These are phyloP conservation scores for Homarus gammarus DNA, from an alignment of 2,888 invertebrate species.

Conservation along the genomic window DNA sequence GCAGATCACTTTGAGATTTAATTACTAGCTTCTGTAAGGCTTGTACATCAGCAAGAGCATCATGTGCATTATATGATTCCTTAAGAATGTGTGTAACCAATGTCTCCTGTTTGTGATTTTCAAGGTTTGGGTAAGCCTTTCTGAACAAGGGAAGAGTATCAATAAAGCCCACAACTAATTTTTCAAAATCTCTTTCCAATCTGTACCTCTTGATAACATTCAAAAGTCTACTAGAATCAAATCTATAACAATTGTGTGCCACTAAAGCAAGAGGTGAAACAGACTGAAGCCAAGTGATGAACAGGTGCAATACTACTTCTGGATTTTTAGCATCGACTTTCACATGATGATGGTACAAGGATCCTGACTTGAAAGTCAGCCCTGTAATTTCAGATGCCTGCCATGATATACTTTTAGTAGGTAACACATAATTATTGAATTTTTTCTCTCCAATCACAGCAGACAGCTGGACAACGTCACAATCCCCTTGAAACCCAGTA, in stretches of 20 bases:
- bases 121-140: conserved; percentile 10
- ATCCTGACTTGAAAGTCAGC: conserved; percentile 11
- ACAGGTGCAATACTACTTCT: background rate
- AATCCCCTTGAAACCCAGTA: conserved; percentile 31
- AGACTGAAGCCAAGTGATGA: conserved; percentile 11
- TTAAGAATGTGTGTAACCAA: background rate
- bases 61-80: conserved; percentile 32
- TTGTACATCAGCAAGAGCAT: conserved; percentile 24
- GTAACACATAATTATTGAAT: conserved; percentile 34
- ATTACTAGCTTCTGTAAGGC: conserved; percentile 14
- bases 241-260: conserved; percentile 39
- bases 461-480: conserved; percentile 41
- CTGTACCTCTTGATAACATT: conserved; percentile 16
- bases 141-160: conserved; percentile 38
- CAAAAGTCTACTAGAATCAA: conserved; percentile 16
- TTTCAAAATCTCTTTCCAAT: background rate
- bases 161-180: conserved; percentile 24
- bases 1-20: background rate
- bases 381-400: conserved; percentile 33
- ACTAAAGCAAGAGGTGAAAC: conserved; percentile 24
- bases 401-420: background rate
- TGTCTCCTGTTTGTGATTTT: conserved; percentile 28
- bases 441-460: background rate
- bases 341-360: background rate
- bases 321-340: conserved; percentile 18